These are phyloP conservation scores for Ceraclea dissimilis DNA, from an alignment of 2,888 invertebrate genomes.

Conservation along the genomic window DNA sequence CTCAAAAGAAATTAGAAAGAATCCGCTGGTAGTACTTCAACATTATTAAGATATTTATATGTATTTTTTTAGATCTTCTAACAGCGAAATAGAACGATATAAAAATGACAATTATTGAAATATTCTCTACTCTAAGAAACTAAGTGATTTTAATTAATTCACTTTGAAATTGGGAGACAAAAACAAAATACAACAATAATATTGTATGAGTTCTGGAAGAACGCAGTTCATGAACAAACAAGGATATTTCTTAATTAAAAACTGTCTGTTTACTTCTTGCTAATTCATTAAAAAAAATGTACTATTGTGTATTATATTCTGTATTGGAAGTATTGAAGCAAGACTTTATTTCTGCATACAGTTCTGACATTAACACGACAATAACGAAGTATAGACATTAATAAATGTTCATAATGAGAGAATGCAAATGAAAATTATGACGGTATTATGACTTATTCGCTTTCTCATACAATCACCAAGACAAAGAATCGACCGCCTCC, in stretches of 20 bases:
- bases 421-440: neutral
- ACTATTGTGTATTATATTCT: neutral
- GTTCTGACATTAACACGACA: neutral
- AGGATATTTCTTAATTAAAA: neutral
- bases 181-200: neutral
- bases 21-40: too few relatives aligned
- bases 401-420: neutral
- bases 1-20: too few relatives aligned
- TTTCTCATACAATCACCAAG: too few relatives aligned
- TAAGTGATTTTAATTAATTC: neutral
- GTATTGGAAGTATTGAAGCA: too few relatives aligned
- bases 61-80: too few relatives aligned
- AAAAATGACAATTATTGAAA: too few relatives aligned
- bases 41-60: too few relatives aligned
- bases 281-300: neutral
- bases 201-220: neutral
- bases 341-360: neutral
- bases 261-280: neutral
- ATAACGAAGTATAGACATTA: neutral
- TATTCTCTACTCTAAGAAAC: too few relatives aligned
- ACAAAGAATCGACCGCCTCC: too few relatives aligned
- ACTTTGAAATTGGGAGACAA: neutral
- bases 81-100: too few relatives aligned
- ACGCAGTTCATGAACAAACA: neutral
- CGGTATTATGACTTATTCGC: too few relatives aligned